A percentile compares a stretch with the other conserved stretches of the same genome.
phyloP scores from a whole-genome alignment of 2,888 invertebrate genomes.

The Melanargia galathea region DNA sequence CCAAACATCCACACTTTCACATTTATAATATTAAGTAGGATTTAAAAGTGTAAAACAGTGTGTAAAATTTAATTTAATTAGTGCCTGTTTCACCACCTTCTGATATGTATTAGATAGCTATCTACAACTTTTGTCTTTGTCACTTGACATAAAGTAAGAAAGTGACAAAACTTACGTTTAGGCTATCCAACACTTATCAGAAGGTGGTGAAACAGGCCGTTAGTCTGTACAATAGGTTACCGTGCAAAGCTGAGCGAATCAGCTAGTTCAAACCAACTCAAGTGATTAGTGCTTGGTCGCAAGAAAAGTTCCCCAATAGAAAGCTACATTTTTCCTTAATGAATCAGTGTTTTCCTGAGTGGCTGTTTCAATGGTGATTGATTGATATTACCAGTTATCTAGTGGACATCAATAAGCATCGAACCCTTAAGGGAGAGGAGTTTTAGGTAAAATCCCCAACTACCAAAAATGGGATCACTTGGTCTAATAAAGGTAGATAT shows the following conservation, averaged over 20 bases:
- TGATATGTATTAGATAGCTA: too few species aligned
- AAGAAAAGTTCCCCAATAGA: constrained; percentile 12
- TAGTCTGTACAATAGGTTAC: too few species aligned
- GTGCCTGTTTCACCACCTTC: neutral
- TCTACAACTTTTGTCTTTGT: too few species aligned
- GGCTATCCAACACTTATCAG: too few species aligned
- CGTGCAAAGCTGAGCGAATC: neutral
- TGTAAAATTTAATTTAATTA: neutral
- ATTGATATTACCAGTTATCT: constrained; percentile 8
- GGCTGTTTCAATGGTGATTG: constrained; percentile 8
- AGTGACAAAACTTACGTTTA: too few species aligned
- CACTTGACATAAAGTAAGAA: too few species aligned
- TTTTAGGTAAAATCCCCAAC: too few species aligned
- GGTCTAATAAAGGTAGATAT: neutral
- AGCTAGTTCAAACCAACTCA: neutral
- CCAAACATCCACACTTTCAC: too few species aligned
- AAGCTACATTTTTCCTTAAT: constrained; percentile 12
- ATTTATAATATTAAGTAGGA: too few species aligned
- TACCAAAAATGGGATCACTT: neutral
- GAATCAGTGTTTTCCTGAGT: constrained; percentile 8
- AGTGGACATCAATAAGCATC: neutral
- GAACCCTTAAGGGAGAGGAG: neutral
- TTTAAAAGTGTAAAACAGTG: too few species aligned
- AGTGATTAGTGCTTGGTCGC: neutral
- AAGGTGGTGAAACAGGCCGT: too few species aligned